These are phyloP conservation scores for Saxidomus purpurata DNA, from an alignment of 1,140 invertebrate species.

Conservation along the genomic window DNA sequence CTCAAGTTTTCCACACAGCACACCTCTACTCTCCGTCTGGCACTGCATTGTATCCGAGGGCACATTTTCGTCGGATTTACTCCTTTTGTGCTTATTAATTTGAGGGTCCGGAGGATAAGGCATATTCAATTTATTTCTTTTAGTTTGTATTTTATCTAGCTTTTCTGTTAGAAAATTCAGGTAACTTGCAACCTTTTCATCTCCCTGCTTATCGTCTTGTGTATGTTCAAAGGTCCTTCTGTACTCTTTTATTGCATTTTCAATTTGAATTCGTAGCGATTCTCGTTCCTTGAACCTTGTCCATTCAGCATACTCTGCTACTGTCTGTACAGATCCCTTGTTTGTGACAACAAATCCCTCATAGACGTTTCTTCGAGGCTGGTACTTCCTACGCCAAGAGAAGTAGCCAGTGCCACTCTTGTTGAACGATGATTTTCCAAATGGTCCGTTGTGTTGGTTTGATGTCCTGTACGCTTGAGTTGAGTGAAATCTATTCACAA, in stretches of 20 bases:
- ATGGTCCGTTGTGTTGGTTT: not conserved
- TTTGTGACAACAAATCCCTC: not conserved
- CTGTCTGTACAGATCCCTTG: not conserved
- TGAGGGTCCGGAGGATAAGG: not conserved
- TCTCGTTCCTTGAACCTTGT: constrained; percentile 20
- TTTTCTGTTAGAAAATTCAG: not conserved
- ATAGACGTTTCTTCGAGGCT: not conserved
- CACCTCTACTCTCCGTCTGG: not conserved
- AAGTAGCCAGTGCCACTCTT: constrained; percentile 14
- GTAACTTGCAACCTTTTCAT: constrained; percentile 34
- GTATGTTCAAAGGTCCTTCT: not conserved
- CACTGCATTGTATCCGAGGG: not conserved
- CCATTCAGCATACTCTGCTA: not conserved
- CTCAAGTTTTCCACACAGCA: not conserved
- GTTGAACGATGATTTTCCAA: constrained; percentile 1
- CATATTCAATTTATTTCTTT: not conserved
- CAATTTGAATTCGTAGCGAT: not conserved
- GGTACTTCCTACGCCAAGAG: constrained; percentile 33
- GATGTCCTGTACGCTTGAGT: not conserved
- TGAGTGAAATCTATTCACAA: not conserved
- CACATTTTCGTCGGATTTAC: not conserved
- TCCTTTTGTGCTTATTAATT: not conserved
- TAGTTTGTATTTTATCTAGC: constrained; percentile 5
- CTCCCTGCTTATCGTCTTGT: not conserved
- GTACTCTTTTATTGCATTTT: constrained; percentile 33